Evolutionary conservation across 2,113 vertebrate genomes (phyloP).

Genomic region (Peromyscus leucopus): DNA sequence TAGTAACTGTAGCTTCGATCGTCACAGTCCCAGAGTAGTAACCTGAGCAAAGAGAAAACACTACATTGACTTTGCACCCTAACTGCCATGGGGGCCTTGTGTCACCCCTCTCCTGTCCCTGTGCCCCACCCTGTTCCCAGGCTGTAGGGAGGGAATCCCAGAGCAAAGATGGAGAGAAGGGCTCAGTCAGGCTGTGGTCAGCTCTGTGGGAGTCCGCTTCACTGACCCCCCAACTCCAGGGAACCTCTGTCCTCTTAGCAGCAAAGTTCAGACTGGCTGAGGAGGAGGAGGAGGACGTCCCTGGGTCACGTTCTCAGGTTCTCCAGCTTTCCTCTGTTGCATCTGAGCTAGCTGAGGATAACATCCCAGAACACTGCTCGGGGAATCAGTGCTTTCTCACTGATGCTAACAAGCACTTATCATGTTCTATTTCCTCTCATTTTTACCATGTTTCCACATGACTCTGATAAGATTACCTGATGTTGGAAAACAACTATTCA

Average conservation of each 20-base stretch:
- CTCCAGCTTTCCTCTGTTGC: not conserved
- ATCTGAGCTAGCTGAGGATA: not conserved
- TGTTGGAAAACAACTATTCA: not conserved
- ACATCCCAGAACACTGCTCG: not conserved
- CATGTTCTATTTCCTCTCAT: constrained; percentile 29
- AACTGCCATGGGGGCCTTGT: not conserved
- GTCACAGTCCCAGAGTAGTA: constrained; percentile 98
- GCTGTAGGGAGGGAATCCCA: not conserved
- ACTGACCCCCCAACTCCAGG: not conserved
- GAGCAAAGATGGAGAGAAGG: not conserved
- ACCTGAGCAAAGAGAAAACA: constrained; percentile 85
- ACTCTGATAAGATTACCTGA: constrained; percentile 32
- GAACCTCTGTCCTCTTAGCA: not conserved
- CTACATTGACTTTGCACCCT: not conserved
- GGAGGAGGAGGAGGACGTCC: not conserved
- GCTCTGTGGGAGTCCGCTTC: constrained; percentile 20
- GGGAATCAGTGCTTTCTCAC: not conserved
- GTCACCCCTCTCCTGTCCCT: not conserved
- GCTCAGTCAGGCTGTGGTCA: not conserved
- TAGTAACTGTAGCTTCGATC: constrained; percentile 99
- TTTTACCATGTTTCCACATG: not conserved
- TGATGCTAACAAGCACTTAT: not conserved
- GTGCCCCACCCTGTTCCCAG: not conserved
- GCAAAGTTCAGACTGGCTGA: not conserved
- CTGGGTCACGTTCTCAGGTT: not conserved